A percentile compares a stretch with the other conserved stretches of the same genome.
phyloP scores from a whole-genome alignment of 2,113 vertebrate species.

The Sinosuthora webbiana region DNA sequence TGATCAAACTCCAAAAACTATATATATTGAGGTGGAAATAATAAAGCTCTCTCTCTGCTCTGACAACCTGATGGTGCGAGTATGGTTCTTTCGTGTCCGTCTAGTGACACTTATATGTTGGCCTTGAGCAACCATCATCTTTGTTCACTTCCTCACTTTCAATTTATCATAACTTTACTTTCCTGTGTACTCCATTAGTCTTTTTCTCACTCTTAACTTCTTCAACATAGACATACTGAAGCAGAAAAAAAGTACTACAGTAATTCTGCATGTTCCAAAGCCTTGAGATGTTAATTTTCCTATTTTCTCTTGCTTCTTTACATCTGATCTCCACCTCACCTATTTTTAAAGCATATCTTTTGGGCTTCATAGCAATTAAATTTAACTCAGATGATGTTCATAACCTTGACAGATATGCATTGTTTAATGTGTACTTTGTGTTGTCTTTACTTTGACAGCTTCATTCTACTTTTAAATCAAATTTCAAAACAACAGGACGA shows the following conservation, averaged over 20 bases:
- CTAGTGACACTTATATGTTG: background rate
- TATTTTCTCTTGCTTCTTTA: background rate
- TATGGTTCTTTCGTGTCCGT: too few relatives aligned
- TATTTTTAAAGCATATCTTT: constrained; percentile 21
- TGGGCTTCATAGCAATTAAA: constrained; percentile 13
- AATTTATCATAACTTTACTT: constrained; percentile 3
- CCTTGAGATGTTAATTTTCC: background rate
- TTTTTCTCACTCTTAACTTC: background rate
- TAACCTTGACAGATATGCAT: background rate
- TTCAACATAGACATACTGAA: background rate
- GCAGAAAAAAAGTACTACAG: background rate
- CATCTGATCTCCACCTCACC: background rate
- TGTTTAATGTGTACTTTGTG: background rate
- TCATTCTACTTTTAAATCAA: constrained; percentile 22
- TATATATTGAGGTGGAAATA: too few relatives aligned
- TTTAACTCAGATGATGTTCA: constrained; percentile 27
- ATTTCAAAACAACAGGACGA: background rate
- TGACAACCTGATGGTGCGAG: too few relatives aligned
- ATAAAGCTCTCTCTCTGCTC: too few relatives aligned
- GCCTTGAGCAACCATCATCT: background rate
- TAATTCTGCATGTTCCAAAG: background rate
- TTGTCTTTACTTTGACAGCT: constrained; percentile 32
- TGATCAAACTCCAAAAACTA: too few relatives aligned
- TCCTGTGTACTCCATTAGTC: background rate
- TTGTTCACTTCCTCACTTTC: background rate